Conservation (phyloP, 2,113 vertebrate genomes). For the Podilymbus podiceps region DNA sequence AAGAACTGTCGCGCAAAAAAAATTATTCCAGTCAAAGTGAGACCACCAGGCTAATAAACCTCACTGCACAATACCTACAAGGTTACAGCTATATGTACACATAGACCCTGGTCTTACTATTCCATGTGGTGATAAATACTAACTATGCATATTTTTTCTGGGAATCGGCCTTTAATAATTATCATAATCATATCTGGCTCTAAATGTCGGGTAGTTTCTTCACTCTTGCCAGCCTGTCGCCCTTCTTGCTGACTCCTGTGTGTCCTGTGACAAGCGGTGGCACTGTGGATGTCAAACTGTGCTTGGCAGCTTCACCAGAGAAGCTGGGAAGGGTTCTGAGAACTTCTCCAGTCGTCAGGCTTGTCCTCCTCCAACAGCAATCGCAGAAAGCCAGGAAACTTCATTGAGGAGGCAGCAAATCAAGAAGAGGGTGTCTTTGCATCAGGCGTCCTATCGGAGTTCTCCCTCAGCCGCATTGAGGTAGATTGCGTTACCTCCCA, state of each 20-base stretch:
- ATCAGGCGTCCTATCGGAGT: neutral
- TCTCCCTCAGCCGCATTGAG: neutral
- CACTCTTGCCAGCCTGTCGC: neutral
- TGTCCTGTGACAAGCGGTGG: neutral
- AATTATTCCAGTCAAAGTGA: constrained; percentile 17
- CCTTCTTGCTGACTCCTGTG: neutral
- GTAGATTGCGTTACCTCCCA: neutral
- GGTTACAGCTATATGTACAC: constrained; percentile 12
- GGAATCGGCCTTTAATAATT: constrained; percentile 19
- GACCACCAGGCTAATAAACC: constrained; percentile 44
- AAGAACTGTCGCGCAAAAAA: constrained; percentile 16
- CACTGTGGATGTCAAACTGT: neutral
- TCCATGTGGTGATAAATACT: constrained; percentile 54
- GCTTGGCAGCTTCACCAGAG: neutral
- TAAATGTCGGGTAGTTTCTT: neutral
- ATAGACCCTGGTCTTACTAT: constrained; percentile 20
- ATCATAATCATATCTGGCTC: neutral
- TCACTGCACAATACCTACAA: constrained; percentile 50
- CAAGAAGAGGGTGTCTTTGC: neutral
- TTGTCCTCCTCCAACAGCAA: neutral
- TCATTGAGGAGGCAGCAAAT: neutral
- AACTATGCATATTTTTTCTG: constrained; percentile 13
- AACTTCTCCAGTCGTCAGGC: neutral
- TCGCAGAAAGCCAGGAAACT: neutral
- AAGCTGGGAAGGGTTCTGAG: neutral